phyloP scores from a whole-genome alignment of 2,113 vertebrate genomes.

The Pica pica region DNA sequence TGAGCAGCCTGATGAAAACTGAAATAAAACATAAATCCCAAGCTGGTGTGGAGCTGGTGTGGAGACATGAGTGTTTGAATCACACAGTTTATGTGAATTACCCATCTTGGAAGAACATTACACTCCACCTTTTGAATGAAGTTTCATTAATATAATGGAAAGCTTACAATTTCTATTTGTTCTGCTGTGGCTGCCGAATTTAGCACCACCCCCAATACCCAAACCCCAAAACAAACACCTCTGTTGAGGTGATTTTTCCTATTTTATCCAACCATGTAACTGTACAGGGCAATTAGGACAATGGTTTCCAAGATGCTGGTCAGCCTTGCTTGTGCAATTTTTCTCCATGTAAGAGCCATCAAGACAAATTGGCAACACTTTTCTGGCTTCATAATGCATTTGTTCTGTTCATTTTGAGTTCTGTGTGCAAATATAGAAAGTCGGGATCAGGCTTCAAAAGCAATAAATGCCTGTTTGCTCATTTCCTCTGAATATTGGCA shows the following conservation, averaged over 20 bases:
- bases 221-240: constrained; percentile 2
- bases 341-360: background rate
- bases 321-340: background rate
- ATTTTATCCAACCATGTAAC: background rate
- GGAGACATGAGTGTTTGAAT: constrained; percentile 11
- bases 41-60: background rate
- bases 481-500: background rate
- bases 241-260: background rate
- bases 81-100: constrained; percentile 33
- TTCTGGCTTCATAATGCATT: background rate
- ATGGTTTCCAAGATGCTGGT: background rate
- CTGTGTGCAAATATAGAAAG: background rate
- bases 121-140: constrained; percentile 27
- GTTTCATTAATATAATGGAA: constrained; percentile 29
- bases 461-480: background rate
- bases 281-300: background rate
- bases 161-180: constrained; percentile 40
- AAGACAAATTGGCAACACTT: background rate
- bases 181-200: constrained; percentile 20
- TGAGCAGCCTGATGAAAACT: constrained; percentile 37
- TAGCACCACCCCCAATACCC: background rate
- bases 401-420: background rate
- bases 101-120: constrained; percentile 23
- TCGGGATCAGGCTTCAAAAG: background rate
- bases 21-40: constrained; percentile 60